A percentile compares a stretch with the other conserved stretches of the same genome.
phyloP scores from a whole-genome alignment of 2,113 vertebrate species.

The Catharus fuscescens region DNA sequence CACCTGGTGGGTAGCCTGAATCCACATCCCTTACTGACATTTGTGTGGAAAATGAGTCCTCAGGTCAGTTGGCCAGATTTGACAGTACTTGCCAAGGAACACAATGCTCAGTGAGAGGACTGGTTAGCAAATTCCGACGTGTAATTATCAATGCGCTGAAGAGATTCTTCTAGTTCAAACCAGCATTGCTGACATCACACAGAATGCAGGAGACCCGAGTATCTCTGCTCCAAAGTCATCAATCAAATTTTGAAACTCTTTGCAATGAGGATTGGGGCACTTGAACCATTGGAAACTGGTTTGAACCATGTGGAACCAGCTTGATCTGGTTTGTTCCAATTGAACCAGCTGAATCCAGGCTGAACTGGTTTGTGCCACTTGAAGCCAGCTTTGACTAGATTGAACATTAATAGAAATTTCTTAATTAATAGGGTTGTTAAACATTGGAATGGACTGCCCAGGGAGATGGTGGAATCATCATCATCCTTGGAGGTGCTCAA shows the following conservation, averaged over 20 bases:
- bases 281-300: neutral
- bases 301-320: neutral
- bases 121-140: rapidly evolving
- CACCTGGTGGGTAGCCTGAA: neutral
- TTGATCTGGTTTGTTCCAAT: neutral
- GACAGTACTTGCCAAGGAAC: neutral
- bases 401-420: neutral
- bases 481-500: neutral
- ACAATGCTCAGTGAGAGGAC: neutral
- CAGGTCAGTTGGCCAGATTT: neutral
- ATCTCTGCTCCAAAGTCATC: neutral
- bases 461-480: neutral
- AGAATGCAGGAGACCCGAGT: neutral
- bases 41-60: neutral
- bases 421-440: neutral
- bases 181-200: neutral
- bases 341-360: neutral
- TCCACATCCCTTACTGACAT: neutral
- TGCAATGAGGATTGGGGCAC: neutral
- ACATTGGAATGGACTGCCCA: neutral
- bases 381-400: neutral
- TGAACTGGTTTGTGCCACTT: neutral
- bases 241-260: neutral
- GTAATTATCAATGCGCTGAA: neutral
- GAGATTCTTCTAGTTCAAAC: neutral